phyloP scores from a whole-genome alignment of 64 coral and sea anemone species.

The Pachyseris speciosa region DNA sequence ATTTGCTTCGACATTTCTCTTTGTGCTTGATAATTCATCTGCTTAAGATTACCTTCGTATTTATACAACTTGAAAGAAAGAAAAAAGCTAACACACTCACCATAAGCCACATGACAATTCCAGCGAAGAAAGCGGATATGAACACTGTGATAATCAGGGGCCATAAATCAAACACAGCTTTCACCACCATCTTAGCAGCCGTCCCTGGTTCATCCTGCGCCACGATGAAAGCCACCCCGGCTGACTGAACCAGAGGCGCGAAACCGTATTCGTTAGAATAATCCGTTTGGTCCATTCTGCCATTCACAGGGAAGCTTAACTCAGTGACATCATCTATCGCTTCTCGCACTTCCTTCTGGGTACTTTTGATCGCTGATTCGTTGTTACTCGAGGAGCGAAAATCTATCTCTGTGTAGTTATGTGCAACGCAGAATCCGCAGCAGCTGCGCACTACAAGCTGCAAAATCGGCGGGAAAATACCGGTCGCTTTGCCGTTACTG shows the following conservation, averaged over 20 bases:
- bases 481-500: conserved; percentile 17
- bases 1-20: too few relatives aligned
- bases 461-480: conserved; percentile 86
- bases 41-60: too few relatives aligned
- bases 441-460: conserved; percentile 52
- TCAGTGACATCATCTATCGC: conserved; percentile 59
- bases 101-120: conserved; percentile 85
- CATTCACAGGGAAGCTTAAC: conserved; percentile 76
- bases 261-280: conserved; percentile 80
- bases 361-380: conserved; percentile 31
- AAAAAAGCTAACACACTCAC: conserved; percentile 46
- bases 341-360: conserved; percentile 65
- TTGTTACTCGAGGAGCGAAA: conserved; percentile 40
- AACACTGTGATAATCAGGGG: conserved; percentile 78
- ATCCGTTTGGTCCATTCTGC: conserved; percentile 46
- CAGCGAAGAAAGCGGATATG: conserved; percentile 79
- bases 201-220: conserved; percentile 56
- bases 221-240: conserved; percentile 78
- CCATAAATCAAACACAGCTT: conserved; percentile 80
- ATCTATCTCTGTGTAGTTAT: conserved; percentile 55
- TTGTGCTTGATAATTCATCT: too few relatives aligned
- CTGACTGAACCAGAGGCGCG: conserved; percentile 77
- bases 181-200: conserved; percentile 77
- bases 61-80: too few relatives aligned
- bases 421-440: conserved; percentile 72